phyloP scores from a whole-genome alignment of 2,888 invertebrate species.

The Ctenicera cuprea region DNA sequence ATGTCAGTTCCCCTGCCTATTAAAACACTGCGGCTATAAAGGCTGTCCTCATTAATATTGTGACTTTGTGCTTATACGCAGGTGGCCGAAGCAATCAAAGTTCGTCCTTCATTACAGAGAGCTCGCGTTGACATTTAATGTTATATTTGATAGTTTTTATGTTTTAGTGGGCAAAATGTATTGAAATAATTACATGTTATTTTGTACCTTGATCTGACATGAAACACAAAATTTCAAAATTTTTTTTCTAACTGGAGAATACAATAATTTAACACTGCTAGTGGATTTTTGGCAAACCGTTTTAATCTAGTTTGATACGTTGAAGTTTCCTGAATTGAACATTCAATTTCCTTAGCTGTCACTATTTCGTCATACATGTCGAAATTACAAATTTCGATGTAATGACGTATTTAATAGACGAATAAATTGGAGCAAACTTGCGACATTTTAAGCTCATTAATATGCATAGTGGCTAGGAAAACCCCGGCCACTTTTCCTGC shows the following conservation, averaged over 20 bases:
- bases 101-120: constrained; percentile 1
- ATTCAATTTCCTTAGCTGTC: background rate
- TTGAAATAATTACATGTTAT: background rate
- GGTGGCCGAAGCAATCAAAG: constrained; percentile 22
- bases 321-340: background rate
- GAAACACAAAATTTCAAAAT: too few relatives aligned
- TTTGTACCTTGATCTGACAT: background rate
- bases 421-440: too few relatives aligned
- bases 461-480: too few relatives aligned
- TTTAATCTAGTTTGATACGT: too few relatives aligned
- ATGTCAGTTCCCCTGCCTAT: constrained; percentile 22
- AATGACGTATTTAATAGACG: too few relatives aligned
- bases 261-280: too few relatives aligned
- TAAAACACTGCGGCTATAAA: constrained; percentile 15
- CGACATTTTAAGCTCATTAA: too few relatives aligned
- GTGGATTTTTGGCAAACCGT: too few relatives aligned
- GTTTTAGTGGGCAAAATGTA: background rate
- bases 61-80: constrained; percentile 16
- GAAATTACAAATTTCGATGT: background rate
- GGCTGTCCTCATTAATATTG: constrained; percentile 18
- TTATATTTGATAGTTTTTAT: background rate
- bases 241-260: too few relatives aligned
- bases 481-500: too few relatives aligned
- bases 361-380: background rate
- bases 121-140: constrained; percentile 11